Conservation (phyloP, 2,797 vertebrate genomes). For the Coregonus sp. region DNA sequence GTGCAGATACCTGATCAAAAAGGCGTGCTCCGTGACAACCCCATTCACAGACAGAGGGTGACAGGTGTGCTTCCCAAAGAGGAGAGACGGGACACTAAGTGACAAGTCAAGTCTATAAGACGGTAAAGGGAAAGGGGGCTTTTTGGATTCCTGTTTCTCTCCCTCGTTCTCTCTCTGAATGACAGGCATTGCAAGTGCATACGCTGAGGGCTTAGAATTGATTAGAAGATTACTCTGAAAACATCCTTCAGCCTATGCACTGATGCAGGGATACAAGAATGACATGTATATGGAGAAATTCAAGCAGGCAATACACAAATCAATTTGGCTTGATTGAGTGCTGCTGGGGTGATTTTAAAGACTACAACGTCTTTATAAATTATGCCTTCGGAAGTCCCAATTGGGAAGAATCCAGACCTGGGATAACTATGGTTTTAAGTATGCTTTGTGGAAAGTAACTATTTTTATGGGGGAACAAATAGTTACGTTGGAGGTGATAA, state of each 20-base stretch:
- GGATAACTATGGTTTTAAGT: too few species aligned
- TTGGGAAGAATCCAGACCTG: neutral
- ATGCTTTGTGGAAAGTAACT: too few species aligned
- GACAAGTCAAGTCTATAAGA: constrained; percentile 42
- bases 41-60: constrained; percentile 36
- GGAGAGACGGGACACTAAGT: constrained; percentile 21
- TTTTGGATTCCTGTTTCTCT: constrained; percentile 25
- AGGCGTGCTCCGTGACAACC: constrained; percentile 43
- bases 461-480: too few species aligned
- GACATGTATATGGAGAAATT: neutral
- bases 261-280: neutral
- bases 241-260: constrained; percentile 17
- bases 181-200: constrained; percentile 21
- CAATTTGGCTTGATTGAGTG: neutral
- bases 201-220: constrained; percentile 13
- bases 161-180: constrained; percentile 4
- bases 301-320: neutral
- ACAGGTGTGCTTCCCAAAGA: constrained; percentile 36
- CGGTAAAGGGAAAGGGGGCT: constrained; percentile 33
- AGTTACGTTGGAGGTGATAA: too few species aligned
- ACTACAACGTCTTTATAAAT: neutral
- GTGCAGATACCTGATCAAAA: constrained; percentile 44
- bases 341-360: neutral
- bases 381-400: neutral
- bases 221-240: constrained; percentile 40